Base-by-base conservation (phyloP, 92 coral and sea anemone genomes). In the Heliopora coerulea region DNA sequence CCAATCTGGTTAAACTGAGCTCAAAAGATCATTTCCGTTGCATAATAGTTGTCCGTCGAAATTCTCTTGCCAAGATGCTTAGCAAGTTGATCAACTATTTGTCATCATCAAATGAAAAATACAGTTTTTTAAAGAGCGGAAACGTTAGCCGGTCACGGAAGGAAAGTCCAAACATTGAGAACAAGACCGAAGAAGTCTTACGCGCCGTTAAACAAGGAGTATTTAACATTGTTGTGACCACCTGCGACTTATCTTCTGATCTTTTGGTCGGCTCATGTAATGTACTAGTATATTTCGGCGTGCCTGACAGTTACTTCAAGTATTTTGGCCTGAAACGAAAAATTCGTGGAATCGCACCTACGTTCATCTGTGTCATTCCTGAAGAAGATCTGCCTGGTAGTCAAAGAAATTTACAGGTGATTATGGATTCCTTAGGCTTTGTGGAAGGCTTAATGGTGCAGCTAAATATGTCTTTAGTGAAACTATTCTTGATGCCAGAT, bases 181-280 rank as follows among this genome's bases (percentile, higher is more conserved):
- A 70, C 23, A 28, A 58, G n/a, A 31, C 63, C 1, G 77, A 70
- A 49, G 35, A 24, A 29, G 30, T 50, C 33, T 18, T 70, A 31
- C 62, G 57, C 27, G 77, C 77, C 14, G 63, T 95, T 11, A 74
- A 44, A 27, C 87, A 90, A 31, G 91, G 90, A 11, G 70, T 72
- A 6, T 73, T 86, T 2, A 95, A 95, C 65, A 86, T 95, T 12
- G 76, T 95, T 39, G 78, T 90, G 2, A 78, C 87, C 15, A 83
- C 96, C 31, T 59, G 54, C 62, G 91, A 83, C 5, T 67, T 86
- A 12, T 88, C 83, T 17, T 50, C 76, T 6, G 88, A 86, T 10
- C 70, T 95, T 30, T 48, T 72, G 56, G 65, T 88, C 26, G 44
- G 83, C n/a, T 78, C 86, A 69, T 90, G 93, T 44, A 76, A 83